A percentile compares a stretch with the other conserved stretches of the same genome.
These are phyloP conservation scores for Parapristionchus giblindavisi DNA, from an alignment of 2,888 invertebrate species.

Conservation along the genomic window DNA sequence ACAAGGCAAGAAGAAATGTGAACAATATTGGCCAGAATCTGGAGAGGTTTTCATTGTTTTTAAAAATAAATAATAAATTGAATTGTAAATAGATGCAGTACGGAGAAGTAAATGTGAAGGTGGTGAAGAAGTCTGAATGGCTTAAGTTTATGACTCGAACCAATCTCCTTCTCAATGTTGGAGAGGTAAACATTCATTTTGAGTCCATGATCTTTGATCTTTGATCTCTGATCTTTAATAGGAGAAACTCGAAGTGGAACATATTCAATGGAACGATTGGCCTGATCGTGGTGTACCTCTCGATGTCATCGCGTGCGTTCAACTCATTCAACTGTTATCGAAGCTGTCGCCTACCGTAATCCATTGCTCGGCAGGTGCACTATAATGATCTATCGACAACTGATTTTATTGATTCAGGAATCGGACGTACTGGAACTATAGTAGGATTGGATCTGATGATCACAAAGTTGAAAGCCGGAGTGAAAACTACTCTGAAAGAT, in stretches of 20 bases:
- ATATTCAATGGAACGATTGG: conserved; percentile 61
- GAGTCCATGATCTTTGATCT: too few species aligned
- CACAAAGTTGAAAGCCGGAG: conserved; percentile 46
- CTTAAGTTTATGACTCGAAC: conserved; percentile 7
- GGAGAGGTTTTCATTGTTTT: too few species aligned
- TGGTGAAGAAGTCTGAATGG: conserved; percentile 1
- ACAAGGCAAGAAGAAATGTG: too few species aligned
- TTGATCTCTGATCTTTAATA: too few species aligned
- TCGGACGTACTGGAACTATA: conserved; percentile 63
- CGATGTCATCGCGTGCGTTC: not conserved
- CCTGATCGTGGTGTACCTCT: conserved; percentile 60
- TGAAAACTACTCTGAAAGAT: conserved; percentile 43
- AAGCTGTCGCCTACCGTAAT: conserved; percentile 48
- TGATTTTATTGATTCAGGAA: conserved; percentile 39
- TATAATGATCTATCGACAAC: not conserved
- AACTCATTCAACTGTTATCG: not conserved
- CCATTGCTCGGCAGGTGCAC: conserved; percentile 59
- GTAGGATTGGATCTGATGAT: conserved; percentile 58
- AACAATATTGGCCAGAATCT: too few species aligned
- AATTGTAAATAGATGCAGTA: not conserved
- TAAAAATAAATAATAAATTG: too few species aligned
- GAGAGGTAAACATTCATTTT: too few species aligned
- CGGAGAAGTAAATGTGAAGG: conserved; percentile 20
- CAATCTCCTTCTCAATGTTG: not conserved
- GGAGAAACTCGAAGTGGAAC: conserved; percentile 50